Evolutionary conservation across 1,140 invertebrate species (phyloP).

Genomic region (Streblospio benedicti): DNA sequence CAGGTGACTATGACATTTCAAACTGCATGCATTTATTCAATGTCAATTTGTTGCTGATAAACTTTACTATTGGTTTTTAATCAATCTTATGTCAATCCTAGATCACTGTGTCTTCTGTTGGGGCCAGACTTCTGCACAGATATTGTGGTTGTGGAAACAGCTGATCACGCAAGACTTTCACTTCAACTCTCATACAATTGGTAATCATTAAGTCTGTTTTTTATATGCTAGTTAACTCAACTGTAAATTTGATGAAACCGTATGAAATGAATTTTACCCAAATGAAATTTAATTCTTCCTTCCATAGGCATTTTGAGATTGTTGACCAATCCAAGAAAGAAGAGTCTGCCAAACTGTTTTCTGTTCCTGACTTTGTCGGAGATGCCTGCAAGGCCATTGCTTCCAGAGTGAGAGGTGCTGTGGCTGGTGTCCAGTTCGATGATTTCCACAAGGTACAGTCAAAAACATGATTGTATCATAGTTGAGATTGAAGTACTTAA

Average conservation of each 20-base stretch:
- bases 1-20: too few species aligned
- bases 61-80: too few species aligned
- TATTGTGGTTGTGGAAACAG: conserved; percentile 51
- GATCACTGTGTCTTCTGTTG: conserved; percentile 49
- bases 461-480: too few species aligned
- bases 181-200: conserved; percentile 53
- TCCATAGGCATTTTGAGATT: conserved; percentile 47
- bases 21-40: too few species aligned
- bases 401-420: conserved; percentile 50
- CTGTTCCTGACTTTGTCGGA: conserved; percentile 53
- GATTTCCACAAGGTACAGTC: conserved; percentile 53
- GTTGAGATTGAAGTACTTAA: background rate
- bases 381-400: conserved; percentile 53
- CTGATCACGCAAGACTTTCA: conserved; percentile 51
- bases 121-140: conserved; percentile 54
- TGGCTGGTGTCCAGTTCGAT: conserved; percentile 51
- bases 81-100: conserved; percentile 17
- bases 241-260: background rate
- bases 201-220: conserved; percentile 24
- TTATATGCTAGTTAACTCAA: background rate
- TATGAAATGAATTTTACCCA: too few species aligned
- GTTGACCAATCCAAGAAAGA: conserved; percentile 27
- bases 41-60: too few species aligned
- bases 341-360: conserved; percentile 49
- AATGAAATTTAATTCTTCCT: background rate